Percentiles rank a stretch among this genome's conserved stretches.
These are phyloP conservation scores for Melieria picta DNA, from an alignment of 2,888 invertebrate species.

Conservation along the genomic window DNA sequence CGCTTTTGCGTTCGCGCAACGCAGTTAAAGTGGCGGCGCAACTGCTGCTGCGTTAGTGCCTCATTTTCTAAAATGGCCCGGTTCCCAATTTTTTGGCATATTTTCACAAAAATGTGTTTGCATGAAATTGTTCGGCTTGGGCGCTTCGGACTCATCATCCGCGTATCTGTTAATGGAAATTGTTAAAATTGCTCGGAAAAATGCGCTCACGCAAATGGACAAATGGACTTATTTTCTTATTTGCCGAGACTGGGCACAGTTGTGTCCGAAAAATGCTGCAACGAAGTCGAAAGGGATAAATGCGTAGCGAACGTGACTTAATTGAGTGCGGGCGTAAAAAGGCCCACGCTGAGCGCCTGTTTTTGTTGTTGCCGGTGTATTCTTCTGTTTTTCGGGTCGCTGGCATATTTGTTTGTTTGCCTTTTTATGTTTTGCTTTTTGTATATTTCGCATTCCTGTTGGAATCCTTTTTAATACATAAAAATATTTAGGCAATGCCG, in stretches of 20 bases:
- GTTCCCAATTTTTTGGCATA: too few species aligned
- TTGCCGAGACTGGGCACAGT: background rate
- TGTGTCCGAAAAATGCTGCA: background rate
- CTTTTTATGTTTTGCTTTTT: constrained; percentile 13
- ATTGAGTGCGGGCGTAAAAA: background rate
- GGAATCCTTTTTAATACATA: constrained; percentile 21
- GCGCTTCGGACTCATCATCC: constrained; percentile 50
- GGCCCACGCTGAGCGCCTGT: background rate
- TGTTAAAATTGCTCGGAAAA: constrained; percentile 54
- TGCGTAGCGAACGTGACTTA: background rate
- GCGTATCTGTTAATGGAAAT: constrained; percentile 62
- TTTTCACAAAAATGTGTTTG: too few species aligned
- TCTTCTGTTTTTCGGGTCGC: background rate
- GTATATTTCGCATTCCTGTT: constrained; percentile 1
- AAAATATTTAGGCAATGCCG: constrained; percentile 27
- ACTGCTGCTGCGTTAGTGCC: too few species aligned
- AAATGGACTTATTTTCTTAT: constrained; percentile 29
- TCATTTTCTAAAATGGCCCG: too few species aligned
- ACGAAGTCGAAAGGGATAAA: background rate
- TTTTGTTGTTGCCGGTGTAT: background rate
- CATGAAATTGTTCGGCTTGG: too few species aligned
- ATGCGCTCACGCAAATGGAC: constrained; percentile 11
- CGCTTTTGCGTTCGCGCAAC: too few species aligned
- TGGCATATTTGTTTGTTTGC: constrained; percentile 7
- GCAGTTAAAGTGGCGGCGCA: too few species aligned